A percentile compares a stretch with the other conserved stretches of the same genome.
phyloP scores from a whole-genome alignment of 2,113 vertebrate species.

The Saccopteryx leptura region DNA sequence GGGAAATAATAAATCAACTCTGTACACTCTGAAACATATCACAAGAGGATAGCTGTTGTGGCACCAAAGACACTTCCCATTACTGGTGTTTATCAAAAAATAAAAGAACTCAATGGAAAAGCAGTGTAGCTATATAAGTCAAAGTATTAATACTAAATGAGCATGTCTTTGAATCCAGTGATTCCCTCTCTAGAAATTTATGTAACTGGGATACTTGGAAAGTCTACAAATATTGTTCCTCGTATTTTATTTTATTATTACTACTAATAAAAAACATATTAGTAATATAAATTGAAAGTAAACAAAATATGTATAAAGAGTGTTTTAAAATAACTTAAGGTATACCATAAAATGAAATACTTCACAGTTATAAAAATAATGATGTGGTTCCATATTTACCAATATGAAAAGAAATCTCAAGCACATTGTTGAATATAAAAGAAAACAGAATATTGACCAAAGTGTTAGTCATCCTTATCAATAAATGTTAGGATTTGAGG shows the following conservation, averaged over 20 bases:
- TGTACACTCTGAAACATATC: neutral
- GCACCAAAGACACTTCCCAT: neutral
- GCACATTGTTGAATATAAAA: constrained; percentile 18
- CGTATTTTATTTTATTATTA: constrained; percentile 26
- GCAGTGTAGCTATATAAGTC: neutral
- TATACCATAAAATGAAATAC: neutral
- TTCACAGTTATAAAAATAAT: constrained; percentile 53
- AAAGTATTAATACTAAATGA: constrained; percentile 4
- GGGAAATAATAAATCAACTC: neutral
- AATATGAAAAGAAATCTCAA: constrained; percentile 44
- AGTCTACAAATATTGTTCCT: neutral
- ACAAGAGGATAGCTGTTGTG: neutral
- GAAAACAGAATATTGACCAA: neutral
- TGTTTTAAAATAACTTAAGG: neutral
- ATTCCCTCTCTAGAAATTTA: constrained; percentile 43
- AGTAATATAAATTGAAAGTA: constrained; percentile 50
- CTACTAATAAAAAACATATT: neutral
- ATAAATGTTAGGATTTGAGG: neutral
- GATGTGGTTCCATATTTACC: neutral
- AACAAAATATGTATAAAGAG: constrained; percentile 18
- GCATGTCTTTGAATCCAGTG: neutral
- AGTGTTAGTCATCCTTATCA: neutral
- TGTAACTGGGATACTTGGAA: constrained; percentile 7
- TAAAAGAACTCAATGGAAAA: neutral
- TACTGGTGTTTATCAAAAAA: constrained; percentile 11